Conservation (phyloP, 2,113 vertebrate species). For the Osmerus eperlanus region DNA sequence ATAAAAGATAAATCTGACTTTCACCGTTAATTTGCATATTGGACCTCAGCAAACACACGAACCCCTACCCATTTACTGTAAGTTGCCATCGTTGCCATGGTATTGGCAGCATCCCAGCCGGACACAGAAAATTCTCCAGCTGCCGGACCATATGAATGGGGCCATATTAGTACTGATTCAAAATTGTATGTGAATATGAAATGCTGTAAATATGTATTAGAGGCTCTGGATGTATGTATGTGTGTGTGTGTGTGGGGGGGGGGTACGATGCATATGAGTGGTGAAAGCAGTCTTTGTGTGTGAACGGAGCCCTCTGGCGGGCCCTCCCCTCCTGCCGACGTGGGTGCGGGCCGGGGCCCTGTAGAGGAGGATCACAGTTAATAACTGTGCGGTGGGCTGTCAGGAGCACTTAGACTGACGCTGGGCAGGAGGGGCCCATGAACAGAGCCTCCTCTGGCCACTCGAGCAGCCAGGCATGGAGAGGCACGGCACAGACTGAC, state of each 20-base stretch:
- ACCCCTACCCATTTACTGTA: too few species aligned
- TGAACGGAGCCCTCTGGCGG: constrained; percentile 56
- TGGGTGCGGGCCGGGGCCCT: constrained; percentile 52
- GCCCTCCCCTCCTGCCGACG: constrained; percentile 60
- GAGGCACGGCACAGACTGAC: background rate
- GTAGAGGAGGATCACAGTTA: constrained; percentile 77
- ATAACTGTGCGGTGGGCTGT: constrained; percentile 77
- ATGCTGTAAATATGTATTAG: constrained; percentile 66
- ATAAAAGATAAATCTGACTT: constrained; percentile 7
- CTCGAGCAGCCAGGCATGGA: constrained; percentile 32
- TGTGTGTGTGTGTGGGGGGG: constrained; percentile 22
- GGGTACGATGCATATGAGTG: constrained; percentile 23
- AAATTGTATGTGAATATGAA: constrained; percentile 36
- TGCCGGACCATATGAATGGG: constrained; percentile 36
- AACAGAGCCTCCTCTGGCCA: constrained; percentile 51
- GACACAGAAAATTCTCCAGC: background rate
- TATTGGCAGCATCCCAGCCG: constrained; percentile 19
- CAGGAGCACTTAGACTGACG: constrained; percentile 77
- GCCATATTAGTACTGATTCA: constrained; percentile 36
- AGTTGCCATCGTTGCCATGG: constrained; percentile 15
- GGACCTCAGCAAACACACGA: background rate
- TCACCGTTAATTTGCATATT: background rate
- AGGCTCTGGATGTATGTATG: background rate
- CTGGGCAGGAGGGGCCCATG: constrained; percentile 68
- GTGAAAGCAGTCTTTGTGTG: constrained; percentile 78